phyloP scores from a whole-genome alignment of 2,888 invertebrate genomes.

The Subacronicta megacephala region DNA sequence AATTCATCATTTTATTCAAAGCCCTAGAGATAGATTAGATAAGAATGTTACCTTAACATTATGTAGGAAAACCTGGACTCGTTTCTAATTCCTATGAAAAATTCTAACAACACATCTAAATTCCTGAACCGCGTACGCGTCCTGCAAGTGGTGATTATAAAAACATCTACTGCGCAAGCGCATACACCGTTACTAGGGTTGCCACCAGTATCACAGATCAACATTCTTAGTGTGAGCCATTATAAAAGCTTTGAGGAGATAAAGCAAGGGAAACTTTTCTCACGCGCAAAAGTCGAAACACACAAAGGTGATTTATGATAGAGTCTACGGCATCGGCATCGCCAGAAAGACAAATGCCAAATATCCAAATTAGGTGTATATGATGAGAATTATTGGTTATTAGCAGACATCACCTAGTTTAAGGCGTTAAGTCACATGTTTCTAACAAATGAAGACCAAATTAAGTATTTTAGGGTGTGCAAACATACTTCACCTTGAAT shows the following conservation, averaged over 20 bases:
- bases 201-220: conserved; percentile 5
- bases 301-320: too few species aligned
- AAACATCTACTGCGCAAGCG: conserved; percentile 49
- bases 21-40: too few species aligned
- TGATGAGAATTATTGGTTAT: too few species aligned
- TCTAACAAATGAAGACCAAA: neutral
- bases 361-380: too few species aligned
- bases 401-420: too few species aligned
- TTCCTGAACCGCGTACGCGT: conserved; percentile 47
- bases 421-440: too few species aligned
- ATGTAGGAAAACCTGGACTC: conserved; percentile 17
- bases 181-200: conserved; percentile 48
- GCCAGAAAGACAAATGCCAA: too few species aligned
- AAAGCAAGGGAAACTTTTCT: too few species aligned
- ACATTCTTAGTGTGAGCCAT: conserved; percentile 5
- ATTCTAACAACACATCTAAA: conserved; percentile 46
- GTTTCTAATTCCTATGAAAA: conserved; percentile 44
- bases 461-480: neutral
- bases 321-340: too few species aligned
- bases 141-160: conserved; percentile 49
- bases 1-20: neutral
- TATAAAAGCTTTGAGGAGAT: too few species aligned
- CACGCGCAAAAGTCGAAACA: too few species aligned
- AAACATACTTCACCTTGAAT: neutral
- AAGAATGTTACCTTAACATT: conserved; percentile 25